phyloP scores from a whole-genome alignment of 2,888 invertebrate genomes.

The Caenorhabditis sp. region DNA sequence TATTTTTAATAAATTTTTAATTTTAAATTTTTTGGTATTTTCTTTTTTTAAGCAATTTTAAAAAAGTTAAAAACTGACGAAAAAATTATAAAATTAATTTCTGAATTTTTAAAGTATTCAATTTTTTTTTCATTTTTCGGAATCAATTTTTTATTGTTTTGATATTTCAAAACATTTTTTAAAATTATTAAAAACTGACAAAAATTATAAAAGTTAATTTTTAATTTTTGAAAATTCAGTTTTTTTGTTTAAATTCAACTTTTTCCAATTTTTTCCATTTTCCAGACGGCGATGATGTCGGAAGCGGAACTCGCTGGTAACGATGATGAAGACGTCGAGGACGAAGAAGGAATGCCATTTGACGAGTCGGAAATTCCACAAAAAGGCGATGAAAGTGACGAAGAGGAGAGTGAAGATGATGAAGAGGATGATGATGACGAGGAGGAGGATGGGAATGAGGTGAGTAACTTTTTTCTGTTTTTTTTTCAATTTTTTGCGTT shows the following conservation, averaged over 20 bases:
- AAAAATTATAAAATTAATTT: too few species aligned
- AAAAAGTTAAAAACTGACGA: too few species aligned
- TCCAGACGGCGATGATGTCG: constrained; percentile 63
- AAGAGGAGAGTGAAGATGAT: constrained; percentile 60
- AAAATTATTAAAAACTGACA: background rate
- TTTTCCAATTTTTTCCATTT: background rate
- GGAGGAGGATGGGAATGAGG: constrained; percentile 18
- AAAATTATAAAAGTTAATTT: background rate
- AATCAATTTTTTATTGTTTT: background rate
- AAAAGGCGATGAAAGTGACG: constrained; percentile 50
- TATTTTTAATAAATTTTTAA: too few species aligned
- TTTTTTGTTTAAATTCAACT: background rate
- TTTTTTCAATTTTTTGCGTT: too few species aligned
- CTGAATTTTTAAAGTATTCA: background rate
- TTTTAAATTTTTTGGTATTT: background rate
- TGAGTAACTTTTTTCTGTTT: background rate
- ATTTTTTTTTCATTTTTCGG: background rate
- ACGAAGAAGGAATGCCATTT: constrained; percentile 66
- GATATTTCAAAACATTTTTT: background rate
- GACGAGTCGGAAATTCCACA: constrained; percentile 46
- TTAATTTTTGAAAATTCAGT: background rate
- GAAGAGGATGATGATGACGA: constrained; percentile 45
- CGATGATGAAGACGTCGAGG: constrained; percentile 61
- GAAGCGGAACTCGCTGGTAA: constrained; percentile 63
- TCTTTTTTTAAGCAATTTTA: background rate